phyloP scores from a whole-genome alignment of 1,140 invertebrate genomes.

The Drosophila bocqueti region DNA sequence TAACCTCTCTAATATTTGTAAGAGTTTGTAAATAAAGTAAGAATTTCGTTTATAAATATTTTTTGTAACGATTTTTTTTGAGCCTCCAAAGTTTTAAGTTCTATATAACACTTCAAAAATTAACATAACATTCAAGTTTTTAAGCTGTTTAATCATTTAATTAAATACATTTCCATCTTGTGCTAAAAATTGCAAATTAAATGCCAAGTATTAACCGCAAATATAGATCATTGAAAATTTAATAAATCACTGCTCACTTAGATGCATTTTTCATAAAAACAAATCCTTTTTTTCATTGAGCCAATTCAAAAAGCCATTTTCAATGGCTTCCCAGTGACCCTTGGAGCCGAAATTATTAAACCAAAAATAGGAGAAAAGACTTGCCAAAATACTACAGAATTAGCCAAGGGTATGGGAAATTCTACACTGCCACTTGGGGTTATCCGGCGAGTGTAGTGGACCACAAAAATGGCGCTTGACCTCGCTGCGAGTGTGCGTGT shows the following conservation, averaged over 20 bases:
- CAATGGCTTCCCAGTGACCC: background rate
- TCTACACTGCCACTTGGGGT: conserved; percentile 5
- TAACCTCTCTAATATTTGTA: background rate
- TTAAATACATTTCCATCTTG: background rate
- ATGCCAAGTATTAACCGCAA: background rate
- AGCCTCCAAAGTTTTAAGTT: background rate
- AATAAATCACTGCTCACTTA: background rate
- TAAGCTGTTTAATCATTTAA: background rate
- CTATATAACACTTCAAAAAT: background rate
- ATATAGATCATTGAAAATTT: background rate
- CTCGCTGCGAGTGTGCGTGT: conserved; percentile 33
- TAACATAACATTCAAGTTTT: background rate
- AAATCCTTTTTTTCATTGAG: too few species aligned
- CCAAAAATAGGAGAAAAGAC: conserved; percentile 1
- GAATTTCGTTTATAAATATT: background rate
- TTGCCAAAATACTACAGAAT: background rate
- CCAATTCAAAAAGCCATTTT: background rate
- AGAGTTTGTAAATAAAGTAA: background rate
- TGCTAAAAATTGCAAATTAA: background rate
- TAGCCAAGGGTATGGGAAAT: conserved; percentile 1
- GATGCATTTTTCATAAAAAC: background rate
- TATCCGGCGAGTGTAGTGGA: conserved; percentile 31
- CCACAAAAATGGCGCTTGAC: conserved; percentile 58
- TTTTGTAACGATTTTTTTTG: too few species aligned
- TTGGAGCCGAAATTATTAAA: conserved; percentile 20